Evolutionary conservation across 1,140 invertebrate genomes (phyloP), one percentile per base, ranked within the genome.

Genomic region (Coenobita brevimanus): DNA sequence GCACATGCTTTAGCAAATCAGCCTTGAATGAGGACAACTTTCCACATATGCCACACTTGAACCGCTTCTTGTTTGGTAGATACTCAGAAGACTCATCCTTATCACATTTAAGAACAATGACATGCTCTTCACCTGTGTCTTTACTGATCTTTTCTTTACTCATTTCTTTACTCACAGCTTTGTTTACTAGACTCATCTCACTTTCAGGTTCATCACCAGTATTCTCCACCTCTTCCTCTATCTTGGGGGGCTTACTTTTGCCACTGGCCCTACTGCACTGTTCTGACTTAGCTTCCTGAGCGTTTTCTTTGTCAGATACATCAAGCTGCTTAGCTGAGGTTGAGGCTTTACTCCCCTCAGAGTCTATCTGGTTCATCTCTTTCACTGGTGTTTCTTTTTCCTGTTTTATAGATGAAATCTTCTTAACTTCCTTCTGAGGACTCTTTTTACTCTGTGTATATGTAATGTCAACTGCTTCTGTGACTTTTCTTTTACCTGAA

Each of bases 1-100:
- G 90, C 13, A 89, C 71, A 82, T 91, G 90, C 64, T 91, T 91
- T 10, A 89, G 69, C 15, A 91, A 75, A 54, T 91, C 90, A 10
- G 86, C 83, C 60, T 89, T 84, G 46, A 85, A 79, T 36, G 80
- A 79, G 15, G 89, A 88, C 30, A 78, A 54, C 73, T 90, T 91
- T 6, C 85, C 88, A 57, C 90, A 91, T 21, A 89, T 89, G 6
- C 67, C 62, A 46, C 90, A 89, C 57, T 85, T 87, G 30, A 89
- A 90, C 33, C 83, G 36, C 54, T 79, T 89, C 33, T 75, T 36
- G 2, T 89, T 89, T 8, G 41, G 57, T n/a, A 38, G 50, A 41
- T n/a, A n/a, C n/a, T 67, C 46, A 33, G 62, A 43, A 13, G 54
- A 54, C 36, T 57, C 69, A 67, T 84, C 54, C 50, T 80, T 30